phyloP scores from a whole-genome alignment of 2,113 vertebrate genomes.

The Condylura cristata region DNA sequence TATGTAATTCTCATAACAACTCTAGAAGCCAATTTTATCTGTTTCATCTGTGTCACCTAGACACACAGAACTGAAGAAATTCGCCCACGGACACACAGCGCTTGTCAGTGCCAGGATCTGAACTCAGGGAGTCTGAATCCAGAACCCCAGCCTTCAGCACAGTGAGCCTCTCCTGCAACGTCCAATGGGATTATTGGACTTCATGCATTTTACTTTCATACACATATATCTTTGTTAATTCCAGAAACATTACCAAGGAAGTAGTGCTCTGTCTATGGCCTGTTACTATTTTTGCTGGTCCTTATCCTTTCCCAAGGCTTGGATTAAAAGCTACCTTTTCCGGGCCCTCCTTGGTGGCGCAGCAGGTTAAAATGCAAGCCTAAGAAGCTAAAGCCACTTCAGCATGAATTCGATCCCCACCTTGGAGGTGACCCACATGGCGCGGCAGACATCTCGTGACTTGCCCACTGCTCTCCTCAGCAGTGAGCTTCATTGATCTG shows the following conservation, averaged over 20 bases:
- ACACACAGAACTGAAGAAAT: conserved; percentile 5
- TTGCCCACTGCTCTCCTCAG: too few relatives aligned
- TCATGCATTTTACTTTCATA: not conserved
- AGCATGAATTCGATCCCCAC: too few relatives aligned
- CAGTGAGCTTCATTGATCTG: too few relatives aligned
- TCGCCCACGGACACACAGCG: not conserved
- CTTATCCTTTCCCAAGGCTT: not conserved
- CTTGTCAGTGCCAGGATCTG: not conserved
- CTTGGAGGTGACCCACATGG: too few relatives aligned
- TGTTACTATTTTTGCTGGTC: not conserved
- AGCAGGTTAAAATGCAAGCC: too few relatives aligned
- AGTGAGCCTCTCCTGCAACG: not conserved
- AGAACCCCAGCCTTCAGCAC: not conserved
- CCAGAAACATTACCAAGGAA: not conserved
- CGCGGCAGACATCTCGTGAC: too few relatives aligned
- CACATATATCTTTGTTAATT: not conserved
- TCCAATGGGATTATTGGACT: not conserved
- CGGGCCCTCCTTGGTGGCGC: too few relatives aligned
- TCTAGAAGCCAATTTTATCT: not conserved
- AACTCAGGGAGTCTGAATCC: not conserved
- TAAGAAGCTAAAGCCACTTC: too few relatives aligned
- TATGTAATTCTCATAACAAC: not conserved
- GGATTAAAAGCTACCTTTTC: not conserved
- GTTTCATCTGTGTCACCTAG: not conserved
- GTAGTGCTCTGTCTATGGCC: not conserved